Evolutionary conservation across 2,113 vertebrate genomes (phyloP).

Genomic region (Sylvilagus bachmani): DNA sequence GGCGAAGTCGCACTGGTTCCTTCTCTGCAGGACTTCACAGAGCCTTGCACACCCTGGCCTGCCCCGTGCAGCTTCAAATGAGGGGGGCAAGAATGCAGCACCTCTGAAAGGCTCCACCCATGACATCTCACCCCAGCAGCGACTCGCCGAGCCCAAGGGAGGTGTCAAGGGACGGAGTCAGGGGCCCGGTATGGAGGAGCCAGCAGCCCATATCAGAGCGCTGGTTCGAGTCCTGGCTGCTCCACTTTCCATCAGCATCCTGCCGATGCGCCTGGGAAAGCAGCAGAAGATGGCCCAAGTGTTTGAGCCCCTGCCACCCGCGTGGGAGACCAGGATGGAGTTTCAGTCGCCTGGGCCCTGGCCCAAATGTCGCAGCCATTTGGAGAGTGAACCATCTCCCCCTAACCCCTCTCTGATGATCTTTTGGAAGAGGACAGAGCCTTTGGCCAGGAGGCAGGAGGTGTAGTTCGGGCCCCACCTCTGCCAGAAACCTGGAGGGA

Average conservation of each 20-base stretch:
- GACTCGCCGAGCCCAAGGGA: background rate
- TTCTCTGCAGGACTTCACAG: background rate
- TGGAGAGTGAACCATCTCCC: too few relatives aligned
- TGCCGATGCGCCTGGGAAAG: too few relatives aligned
- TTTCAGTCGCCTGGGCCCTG: too few relatives aligned
- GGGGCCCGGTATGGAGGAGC: too few relatives aligned
- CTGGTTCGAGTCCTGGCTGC: too few relatives aligned
- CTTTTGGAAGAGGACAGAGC: background rate
- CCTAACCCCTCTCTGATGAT: too few relatives aligned
- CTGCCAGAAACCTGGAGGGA: background rate
- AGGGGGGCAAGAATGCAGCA: fast-evolving
- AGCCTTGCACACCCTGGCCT: background rate
- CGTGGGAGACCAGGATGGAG: too few relatives aligned
- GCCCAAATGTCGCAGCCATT: too few relatives aligned
- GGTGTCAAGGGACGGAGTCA: background rate
- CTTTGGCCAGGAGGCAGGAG: background rate
- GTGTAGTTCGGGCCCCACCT: background rate
- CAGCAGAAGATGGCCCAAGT: too few relatives aligned
- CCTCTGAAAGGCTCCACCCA: background rate
- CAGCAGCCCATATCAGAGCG: too few relatives aligned
- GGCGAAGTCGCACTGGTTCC: background rate
- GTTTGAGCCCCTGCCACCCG: too few relatives aligned
- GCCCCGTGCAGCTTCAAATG: background rate
- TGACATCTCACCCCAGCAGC: background rate
- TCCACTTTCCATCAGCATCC: too few relatives aligned